A percentile compares a stretch with the other conserved stretches of the same genome.
Conservation (phyloP, 2,797 vertebrate genomes). For the Taeniopygia guttata region DNA sequence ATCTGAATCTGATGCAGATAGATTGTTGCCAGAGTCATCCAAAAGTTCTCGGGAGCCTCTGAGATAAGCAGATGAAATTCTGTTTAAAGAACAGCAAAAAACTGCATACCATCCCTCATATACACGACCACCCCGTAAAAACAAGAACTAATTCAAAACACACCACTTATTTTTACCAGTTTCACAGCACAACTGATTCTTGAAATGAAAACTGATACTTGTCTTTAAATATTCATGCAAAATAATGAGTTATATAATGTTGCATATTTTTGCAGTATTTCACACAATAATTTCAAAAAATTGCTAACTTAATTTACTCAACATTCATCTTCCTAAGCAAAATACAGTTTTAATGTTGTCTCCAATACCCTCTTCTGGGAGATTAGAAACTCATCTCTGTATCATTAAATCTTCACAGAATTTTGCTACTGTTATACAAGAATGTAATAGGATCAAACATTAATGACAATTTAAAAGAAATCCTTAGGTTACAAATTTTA, state of each 20-base stretch:
- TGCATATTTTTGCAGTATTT: not conserved
- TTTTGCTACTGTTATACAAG: not conserved
- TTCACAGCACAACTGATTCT: not conserved
- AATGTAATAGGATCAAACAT: not conserved
- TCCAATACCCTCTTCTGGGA: not conserved
- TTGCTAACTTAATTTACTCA: not conserved
- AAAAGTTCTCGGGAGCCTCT: constrained; percentile 89
- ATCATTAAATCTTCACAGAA: not conserved
- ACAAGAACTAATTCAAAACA: not conserved
- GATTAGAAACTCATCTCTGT: not conserved
- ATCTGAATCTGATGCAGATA: constrained; percentile 89
- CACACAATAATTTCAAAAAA: not conserved
- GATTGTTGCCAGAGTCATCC: constrained; percentile 84
- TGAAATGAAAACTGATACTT: not conserved
- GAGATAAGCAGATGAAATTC: not conserved
- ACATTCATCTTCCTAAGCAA: not conserved
- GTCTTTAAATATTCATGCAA: not conserved
- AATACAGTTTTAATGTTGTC: not conserved
- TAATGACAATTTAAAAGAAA: not conserved
- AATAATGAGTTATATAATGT: not conserved
- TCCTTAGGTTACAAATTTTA: not conserved
- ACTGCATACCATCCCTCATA: not conserved
- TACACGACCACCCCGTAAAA: not conserved
- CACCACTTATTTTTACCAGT: not conserved
- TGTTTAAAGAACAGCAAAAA: not conserved